A percentile compares a stretch with the other conserved stretches of the same genome.
Evolutionary conservation across 1,140 invertebrate genomes (phyloP).

Genomic region (Nephotettix cincticeps): DNA sequence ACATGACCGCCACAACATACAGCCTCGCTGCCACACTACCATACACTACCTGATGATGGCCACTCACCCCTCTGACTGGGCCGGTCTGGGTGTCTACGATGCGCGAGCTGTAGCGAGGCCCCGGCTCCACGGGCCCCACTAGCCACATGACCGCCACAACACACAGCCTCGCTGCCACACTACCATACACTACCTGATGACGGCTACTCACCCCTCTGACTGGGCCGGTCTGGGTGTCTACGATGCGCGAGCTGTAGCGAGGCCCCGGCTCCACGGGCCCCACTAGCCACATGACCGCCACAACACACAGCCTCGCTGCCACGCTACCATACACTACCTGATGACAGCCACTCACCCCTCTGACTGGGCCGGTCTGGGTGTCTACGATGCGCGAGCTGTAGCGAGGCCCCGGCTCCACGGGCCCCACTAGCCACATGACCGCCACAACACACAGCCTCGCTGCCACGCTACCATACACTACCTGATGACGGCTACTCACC

Average conservation of each 20-base stretch:
- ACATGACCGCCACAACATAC: background rate
- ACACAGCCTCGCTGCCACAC: too few relatives aligned
- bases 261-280: conserved; percentile 55
- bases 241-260: conserved; percentile 61
- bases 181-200: too few relatives aligned
- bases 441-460: background rate
- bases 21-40: background rate
- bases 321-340: too few relatives aligned
- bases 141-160: too few relatives aligned
- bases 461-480: too few relatives aligned
- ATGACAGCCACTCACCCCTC: conserved; percentile 57
- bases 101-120: conserved; percentile 59
- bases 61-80: conserved; percentile 62
- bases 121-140: conserved; percentile 51
- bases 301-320: background rate
- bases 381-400: conserved; percentile 64
- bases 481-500: conserved; percentile 50
- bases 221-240: conserved; percentile 63
- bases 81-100: conserved; percentile 65
- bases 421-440: background rate
- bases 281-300: background rate
- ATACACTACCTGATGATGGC: too few relatives aligned
- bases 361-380: conserved; percentile 63
- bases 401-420: conserved; percentile 57
- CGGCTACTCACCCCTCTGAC: conserved; percentile 59